Conservation (phyloP, 92 coral and sea anemone species). For the Pocillopora meandrina region DNA sequence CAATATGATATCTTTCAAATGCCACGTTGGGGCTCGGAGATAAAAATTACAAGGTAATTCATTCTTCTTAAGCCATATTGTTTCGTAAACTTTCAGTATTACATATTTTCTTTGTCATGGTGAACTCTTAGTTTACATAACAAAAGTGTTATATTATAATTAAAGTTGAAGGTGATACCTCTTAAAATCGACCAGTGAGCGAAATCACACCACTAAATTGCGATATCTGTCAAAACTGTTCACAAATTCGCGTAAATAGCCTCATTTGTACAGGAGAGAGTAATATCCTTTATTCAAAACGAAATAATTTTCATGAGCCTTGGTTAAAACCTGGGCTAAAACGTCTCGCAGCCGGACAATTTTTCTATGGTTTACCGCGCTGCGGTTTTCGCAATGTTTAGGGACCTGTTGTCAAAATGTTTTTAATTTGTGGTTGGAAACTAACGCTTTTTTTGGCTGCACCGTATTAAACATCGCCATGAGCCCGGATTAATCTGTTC, state of each 20-base stretch:
- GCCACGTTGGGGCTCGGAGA: not conserved
- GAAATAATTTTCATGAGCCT: no score
- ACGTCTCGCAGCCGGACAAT: no score
- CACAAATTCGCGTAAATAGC: no score
- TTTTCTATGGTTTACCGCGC: no score
- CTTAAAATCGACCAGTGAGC: not conserved
- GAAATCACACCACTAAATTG: no score
- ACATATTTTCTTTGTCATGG: not conserved
- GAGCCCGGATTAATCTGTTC: not conserved
- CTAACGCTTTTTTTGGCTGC: not conserved
- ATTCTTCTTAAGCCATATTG: not conserved
- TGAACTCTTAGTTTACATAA: not conserved
- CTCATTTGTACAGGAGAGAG: no score
- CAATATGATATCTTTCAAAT: not conserved
- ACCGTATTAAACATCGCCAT: not conserved
- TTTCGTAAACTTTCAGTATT: not conserved
- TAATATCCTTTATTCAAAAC: no score
- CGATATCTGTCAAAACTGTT: no score
- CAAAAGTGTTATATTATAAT: not conserved
- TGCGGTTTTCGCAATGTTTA: not conserved
- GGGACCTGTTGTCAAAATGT: constrained; percentile 9
- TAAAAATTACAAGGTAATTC: not conserved
- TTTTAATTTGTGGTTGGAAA: constrained; percentile 11
- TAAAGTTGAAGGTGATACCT: not conserved
- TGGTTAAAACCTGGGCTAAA: no score